Base-by-base conservation (phyloP, 2,888 invertebrate species). In the Drosophila villosipedis region DNA sequence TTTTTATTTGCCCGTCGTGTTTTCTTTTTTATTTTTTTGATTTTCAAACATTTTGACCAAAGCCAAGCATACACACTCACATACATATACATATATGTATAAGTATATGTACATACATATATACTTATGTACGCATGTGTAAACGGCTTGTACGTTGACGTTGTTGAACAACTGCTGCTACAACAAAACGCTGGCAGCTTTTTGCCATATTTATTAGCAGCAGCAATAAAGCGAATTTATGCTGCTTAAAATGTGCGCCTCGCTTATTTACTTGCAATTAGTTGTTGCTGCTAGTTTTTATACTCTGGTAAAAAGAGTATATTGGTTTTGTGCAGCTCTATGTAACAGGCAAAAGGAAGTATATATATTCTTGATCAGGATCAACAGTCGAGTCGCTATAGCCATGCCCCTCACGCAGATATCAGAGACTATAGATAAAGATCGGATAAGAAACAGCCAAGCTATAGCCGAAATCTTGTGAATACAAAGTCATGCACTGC, bases 161-260 rank as follows among this genome's bases (percentile, higher is more conserved):
- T 80, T 78, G 70, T 58, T 79, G 73, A 86, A 86, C 78, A 80
- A 83, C 79, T 77, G 71, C 74, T 75, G 68, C 59, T 80, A 78
- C 62, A 78, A 80, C 73, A 69, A 66, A 53, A 39, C 39, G 53
- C 53, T 70, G 59, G 37, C 49, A 49, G 68, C 65, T 61, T 83
- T 84, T 83, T 55, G 70, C 72, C 64, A 59, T 57, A 64, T 73
- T 66, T 75, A 57, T 61, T 64, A 25, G 49, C 78, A 54, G 64
- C 25, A 19, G 43, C 65, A 63, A 58, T 63, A 74, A 70, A 69
- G 10, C 37, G 57, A 74, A 70, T 64, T 67, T 70, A 74, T 77
- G 77, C 57, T 79, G 78, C 49, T 67, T 54, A 55, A 68, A 59
- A 50, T 65, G 22, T 54, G 49, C 41, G 66, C 52, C 16, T 25